Conservation (phyloP, 1,140 invertebrate species). For the Drosophila paulistorum region DNA sequence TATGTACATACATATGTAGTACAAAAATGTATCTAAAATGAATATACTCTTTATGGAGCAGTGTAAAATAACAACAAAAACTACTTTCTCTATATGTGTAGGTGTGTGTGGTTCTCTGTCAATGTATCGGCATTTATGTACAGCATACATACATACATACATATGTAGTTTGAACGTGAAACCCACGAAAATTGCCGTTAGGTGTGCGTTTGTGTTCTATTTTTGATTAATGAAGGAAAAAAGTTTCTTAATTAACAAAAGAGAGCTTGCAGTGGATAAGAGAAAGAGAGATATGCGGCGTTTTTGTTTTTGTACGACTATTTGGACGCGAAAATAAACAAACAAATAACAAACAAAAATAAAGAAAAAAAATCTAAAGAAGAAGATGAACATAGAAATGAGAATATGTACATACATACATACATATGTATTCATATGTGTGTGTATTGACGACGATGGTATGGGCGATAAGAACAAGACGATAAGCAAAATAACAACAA, state of each 20-base stretch:
- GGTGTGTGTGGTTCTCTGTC: neutral
- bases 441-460: neutral
- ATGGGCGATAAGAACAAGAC: slow-evolving; percentile 8
- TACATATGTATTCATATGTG: neutral
- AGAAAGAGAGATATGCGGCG: slow-evolving; percentile 1
- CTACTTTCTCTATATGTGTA: neutral
- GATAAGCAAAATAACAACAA: slow-evolving; percentile 19
- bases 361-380: slow-evolving; percentile 12
- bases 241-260: slow-evolving; percentile 18
- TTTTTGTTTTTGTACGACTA: slow-evolving; percentile 2
- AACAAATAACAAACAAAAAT: slow-evolving; percentile 8
- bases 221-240: slow-evolving; percentile 13
- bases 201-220: slow-evolving; percentile 10
- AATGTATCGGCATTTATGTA: neutral
- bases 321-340: slow-evolving; percentile 17
- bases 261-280: neutral
- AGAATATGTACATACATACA: neutral
- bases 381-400: slow-evolving; percentile 2
- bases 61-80: slow-evolving; percentile 2
- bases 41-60: neutral
- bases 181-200: slow-evolving; percentile 18
- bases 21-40: neutral
- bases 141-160: too few relatives aligned
- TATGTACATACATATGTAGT: neutral
- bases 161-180: slow-evolving; percentile 5